Evolutionary conservation across 2,888 invertebrate species (phyloP), one percentile per base, ranked within the genome.

Genomic region (Caenorhabditis sp.): DNA sequence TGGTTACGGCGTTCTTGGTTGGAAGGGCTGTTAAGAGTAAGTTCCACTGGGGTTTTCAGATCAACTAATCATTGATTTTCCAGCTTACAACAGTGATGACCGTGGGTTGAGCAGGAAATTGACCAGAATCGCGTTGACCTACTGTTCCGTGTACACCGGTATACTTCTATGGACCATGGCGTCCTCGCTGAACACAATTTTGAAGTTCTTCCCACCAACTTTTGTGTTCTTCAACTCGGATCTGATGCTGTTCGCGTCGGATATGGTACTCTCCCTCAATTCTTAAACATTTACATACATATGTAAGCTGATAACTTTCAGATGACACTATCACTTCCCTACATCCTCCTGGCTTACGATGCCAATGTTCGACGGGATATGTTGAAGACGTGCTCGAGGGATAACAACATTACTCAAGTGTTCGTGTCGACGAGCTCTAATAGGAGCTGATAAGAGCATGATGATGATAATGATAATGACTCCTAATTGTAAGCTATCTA

Each of bases 281-380:
- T 18, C 32, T 6, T 4, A 40, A 40, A 32, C 4, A 32, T 6
- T 32, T 6, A 9, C n/a, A n/a, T n/a, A n/a, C n/a, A n/a, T n/a
- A n/a, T n/a, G 20, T 35, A 18, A 24, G 3, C 26, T 28, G 18
- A 6, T 2, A 40, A 24, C 0, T 26, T 68, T 28, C 56, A 68
- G 68, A 68, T 68, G 68, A 56, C 56, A 1, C 28, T 68, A 6
- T 37, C 68, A 3, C 68, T 68, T 11, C 68, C 68, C 1, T 68
- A 68, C 32, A 68, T 68, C 28, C 47, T 68, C 1, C 22, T 68
- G 20, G n/a, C 47, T 26, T 32, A 44, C 28, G 68, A 68, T 18
- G 32, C 32, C 4, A 32, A 32, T 32, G 32, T 32, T 4, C 4
- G 32, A 32, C 4, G 32, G 9, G 32, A 32, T 32, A 9, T 32